Evolutionary conservation across 2,888 invertebrate species (phyloP), one percentile per base, ranked within the genome.

Genomic region (Cheilosia pagana): DNA sequence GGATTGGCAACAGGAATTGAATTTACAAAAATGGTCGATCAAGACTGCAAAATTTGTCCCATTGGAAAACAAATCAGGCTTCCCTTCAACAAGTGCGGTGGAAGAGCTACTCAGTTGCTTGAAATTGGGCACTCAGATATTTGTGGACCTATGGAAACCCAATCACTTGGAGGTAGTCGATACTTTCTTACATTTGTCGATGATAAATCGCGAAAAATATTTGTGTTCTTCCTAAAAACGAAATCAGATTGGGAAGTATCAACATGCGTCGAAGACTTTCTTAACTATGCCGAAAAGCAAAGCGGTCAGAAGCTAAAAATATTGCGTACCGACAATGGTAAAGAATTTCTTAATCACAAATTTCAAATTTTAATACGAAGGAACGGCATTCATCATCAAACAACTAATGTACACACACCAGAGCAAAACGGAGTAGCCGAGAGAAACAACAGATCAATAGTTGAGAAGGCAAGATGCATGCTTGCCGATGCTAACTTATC

Each of bases 11-110:
- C 31, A 31, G 31, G 75, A 7, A 71, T 75, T 2, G 10, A 31
- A 10, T 31, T 31, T 31, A 0, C 31, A 10, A 31, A 31, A 31
- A 10, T 31, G 31, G 31, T 31, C 7, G 31, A 31, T 2, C 8
- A 31, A 8, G 31, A 31, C 31, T 2, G 10, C 41, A 72, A 50
- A 74, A 68, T 62, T 60, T 85, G 88, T 65, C 72, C 87, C 7
- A 78, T 88, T 62, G 88, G 88, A 8, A 89, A 88, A 74, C 87
- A 88, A 41, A 82, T 83, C 5, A 31, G 31, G 31, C 31, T 31
- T 31, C 10, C 31, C 2, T 31, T 31, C 31, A 31, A 31, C 31
- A 31, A 31, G 31, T 31, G 16, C 6, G 81, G 72, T 19, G 78
- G 72, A 4, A 79, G 85, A 60, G 87, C 89, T 79, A 75, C 21